Base-by-base conservation (phyloP, 2,797 vertebrate genomes). In the Delichon dasypus region DNA sequence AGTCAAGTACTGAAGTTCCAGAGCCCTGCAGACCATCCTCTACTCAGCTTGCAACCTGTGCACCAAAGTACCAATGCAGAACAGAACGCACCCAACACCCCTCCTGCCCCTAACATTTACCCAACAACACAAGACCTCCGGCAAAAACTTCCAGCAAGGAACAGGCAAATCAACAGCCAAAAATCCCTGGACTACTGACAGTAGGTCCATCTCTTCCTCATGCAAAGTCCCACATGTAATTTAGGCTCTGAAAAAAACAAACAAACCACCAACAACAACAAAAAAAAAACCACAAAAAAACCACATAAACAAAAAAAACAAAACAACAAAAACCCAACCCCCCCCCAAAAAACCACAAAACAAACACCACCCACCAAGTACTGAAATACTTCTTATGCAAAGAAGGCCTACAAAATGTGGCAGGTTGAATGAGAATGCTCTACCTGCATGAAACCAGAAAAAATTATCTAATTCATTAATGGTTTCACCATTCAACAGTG, bases 41-140 rank as follows among this genome's bases (percentile, higher is more conserved):
- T 75, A 54, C 50, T 90, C 81, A 72, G 5, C 70, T 50, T 75
- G 44, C 34, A 70, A 86, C 29, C 23, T 30, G 5, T 5, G 19
- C 38, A 40, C 34, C 29, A 11, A 85, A 7, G 8, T 32, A 53
- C 13, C 32, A 68, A 40, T 11, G 5, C 1, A 51, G 1, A 57
- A 45, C 21, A 85, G 34, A 91, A 76, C 67, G 30, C 45, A 51
- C 13, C 9, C 51, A 51, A 62, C 34, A 55, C 7, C 30, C 10
- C 7, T 90, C 15, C 19, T 54, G 27, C 20, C 9, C 21, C 5
- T 2, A 9, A 1, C 0, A 0, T 30, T 45, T 40, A 45, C 26
- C 13, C 36, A 75, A 20, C 0, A 5, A 50, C 26, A 30, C 17
- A 58, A 48, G 10, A n/a, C 13, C 44, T 71, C 87, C 30, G 45